These are phyloP conservation scores for Lacerta bilineata DNA, from an alignment of 2,797 vertebrate species.

Conservation along the genomic window DNA sequence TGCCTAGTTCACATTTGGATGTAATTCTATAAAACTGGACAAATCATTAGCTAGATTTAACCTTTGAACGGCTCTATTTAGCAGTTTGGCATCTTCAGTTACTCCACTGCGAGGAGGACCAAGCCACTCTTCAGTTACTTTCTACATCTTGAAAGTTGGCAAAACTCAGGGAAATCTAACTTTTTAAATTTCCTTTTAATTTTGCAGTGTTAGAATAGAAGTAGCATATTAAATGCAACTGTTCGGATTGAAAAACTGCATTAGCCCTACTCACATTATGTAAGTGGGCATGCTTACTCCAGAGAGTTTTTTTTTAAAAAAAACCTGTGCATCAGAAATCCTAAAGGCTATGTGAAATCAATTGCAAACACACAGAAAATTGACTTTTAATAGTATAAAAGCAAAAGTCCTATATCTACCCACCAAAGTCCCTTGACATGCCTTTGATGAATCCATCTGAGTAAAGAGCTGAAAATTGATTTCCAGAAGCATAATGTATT, in stretches of 20 bases:
- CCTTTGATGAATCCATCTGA: constrained; percentile 74
- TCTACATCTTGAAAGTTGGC: background rate
- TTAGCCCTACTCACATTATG: constrained; percentile 64
- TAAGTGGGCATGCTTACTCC: constrained; percentile 47
- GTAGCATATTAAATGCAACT: constrained; percentile 5
- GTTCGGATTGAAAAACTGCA: constrained; percentile 38
- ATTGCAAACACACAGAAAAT: constrained; percentile 59
- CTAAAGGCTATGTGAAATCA: constrained; percentile 63
- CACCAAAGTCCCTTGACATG: constrained; percentile 64
- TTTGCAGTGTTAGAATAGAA: constrained; percentile 20
- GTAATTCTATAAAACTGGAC: background rate
- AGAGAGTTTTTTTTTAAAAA: constrained; percentile 24
- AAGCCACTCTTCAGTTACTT: background rate
- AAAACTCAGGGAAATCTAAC: constrained; percentile 10
- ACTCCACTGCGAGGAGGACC: background rate
- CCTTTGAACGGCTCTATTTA: background rate
- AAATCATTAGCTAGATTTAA: background rate
- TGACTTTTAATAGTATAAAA: constrained; percentile 69
- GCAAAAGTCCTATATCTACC: constrained; percentile 49
- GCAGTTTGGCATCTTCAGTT: background rate
- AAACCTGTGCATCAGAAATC: constrained; percentile 53
- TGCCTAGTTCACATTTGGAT: too few relatives aligned
- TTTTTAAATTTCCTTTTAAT: constrained; percentile 40
- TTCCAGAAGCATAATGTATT: constrained; percentile 65
- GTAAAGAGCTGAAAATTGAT: constrained; percentile 72